Base-by-base conservation (phyloP, 2,888 invertebrate genomes). In the Lithosia quadra region DNA sequence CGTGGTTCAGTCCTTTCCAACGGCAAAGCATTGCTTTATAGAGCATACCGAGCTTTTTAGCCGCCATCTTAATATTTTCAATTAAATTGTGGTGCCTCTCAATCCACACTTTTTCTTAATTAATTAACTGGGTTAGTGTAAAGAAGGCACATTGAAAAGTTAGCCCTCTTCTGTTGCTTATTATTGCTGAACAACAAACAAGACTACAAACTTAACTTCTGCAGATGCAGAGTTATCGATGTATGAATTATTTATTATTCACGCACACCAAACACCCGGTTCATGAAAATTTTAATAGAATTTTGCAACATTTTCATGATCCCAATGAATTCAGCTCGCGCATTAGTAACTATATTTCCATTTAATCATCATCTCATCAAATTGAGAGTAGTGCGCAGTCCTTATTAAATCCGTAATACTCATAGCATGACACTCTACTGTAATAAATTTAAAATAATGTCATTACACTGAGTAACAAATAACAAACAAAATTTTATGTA, bases 191-290 rank as follows among this genome's bases (percentile, higher is more conserved):
- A 13, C 21, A 59, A 59, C 11, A 59, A 22, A 55, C 33, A 33
- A 56, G 8, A 24, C 7, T 21, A 43, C 33, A 34, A 15, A 18
- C 39, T 61, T 55, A 61, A 56, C 67, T 62, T 67, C 61, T 62
- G 39, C 5, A 28, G 28, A 28, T 28, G 3, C 28, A 28, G 28
- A 28, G 28, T 5, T 28, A 28, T 28, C 28, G 28, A 21, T 61
- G 36, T 57, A 56, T 67, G 39, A 62, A 62, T 62, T 67, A 67
- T 56, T 67, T 67, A 67, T 67, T 67, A 67, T 67, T 67, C 61
- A 67, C 39, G 39, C 67, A 43, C 56, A 67, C 39, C 33, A 39
- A 62, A 56, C 56, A 13, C 33, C 10, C n/a, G 55, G 55, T 39
- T 67, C 56, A 62, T 62, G 60, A 56, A 57, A 67, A 67, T 62